phyloP scores from a whole-genome alignment of 2,797 vertebrate species.

The Labeo calbasu region DNA sequence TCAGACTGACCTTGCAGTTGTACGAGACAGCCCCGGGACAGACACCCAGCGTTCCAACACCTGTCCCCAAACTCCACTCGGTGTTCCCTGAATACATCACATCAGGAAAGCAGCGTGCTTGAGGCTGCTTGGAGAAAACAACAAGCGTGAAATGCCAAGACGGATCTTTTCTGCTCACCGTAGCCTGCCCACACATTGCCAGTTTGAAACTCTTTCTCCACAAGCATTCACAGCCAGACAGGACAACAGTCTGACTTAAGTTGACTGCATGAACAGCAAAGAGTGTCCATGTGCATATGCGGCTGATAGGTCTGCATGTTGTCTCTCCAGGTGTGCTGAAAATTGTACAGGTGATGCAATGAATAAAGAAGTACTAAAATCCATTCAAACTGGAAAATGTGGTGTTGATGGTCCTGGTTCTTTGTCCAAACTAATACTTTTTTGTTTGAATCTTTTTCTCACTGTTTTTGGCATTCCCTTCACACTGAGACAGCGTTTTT shows the following conservation, averaged over 20 bases:
- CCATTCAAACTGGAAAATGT: neutral
- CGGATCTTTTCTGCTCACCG: constrained; percentile 2
- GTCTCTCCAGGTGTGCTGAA: neutral
- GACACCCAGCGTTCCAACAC: constrained; percentile 3
- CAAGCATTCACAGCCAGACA: constrained; percentile 22
- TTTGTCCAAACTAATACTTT: too few species aligned
- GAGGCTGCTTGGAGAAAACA: constrained; percentile 29
- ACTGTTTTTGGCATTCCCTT: too few species aligned
- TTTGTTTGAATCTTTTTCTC: too few species aligned
- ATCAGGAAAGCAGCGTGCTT: constrained; percentile 28
- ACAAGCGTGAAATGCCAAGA: constrained; percentile 48
- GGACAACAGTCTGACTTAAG: constrained; percentile 19
- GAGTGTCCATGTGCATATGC: constrained; percentile 5
- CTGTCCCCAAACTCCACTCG: constrained; percentile 40
- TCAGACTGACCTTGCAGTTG: constrained; percentile 29
- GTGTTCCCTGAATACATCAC: constrained; percentile 28
- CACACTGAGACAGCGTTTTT: too few species aligned
- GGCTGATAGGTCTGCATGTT: neutral
- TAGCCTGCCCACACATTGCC: constrained; percentile 34
- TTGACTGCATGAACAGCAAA: constrained; percentile 2
- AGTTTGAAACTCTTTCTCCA: constrained; percentile 16
- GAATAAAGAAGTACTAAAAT: neutral
- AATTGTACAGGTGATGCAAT: neutral
- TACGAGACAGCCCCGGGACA: constrained; percentile 22
- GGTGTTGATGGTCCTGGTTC: neutral